Conservation (phyloP, 2,797 vertebrate species). For the Phoeniculus purpureus region DNA sequence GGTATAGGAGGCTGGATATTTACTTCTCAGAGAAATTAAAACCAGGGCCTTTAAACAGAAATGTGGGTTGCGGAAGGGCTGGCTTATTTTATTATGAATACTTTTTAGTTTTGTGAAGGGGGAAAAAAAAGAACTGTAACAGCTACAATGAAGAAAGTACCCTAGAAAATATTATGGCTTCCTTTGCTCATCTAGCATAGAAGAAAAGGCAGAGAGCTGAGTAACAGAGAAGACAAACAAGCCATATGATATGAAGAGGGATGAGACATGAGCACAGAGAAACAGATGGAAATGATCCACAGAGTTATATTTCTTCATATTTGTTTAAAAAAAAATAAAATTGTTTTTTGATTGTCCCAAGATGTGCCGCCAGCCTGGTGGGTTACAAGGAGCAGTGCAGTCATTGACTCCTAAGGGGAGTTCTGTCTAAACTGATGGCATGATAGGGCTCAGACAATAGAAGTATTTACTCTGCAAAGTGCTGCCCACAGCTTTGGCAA, state of each 20-base stretch:
- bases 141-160: constrained; percentile 18
- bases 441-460: constrained; percentile 21
- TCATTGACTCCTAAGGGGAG: not conserved
- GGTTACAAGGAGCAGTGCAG: not conserved
- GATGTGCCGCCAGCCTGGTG: not conserved
- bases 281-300: constrained; percentile 48
- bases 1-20: constrained; percentile 5
- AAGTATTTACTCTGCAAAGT: constrained; percentile 11
- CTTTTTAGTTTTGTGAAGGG: not conserved
- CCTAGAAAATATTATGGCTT: constrained; percentile 14
- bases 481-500: constrained; percentile 54
- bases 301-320: constrained; percentile 14
- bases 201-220: not conserved
- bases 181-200: constrained; percentile 6
- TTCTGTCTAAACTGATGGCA: constrained; percentile 35
- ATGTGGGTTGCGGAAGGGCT: not conserved
- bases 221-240: constrained; percentile 21
- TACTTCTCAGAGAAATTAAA: constrained; percentile 55
- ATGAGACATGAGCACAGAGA: not conserved
- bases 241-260: not conserved
- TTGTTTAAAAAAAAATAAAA: not conserved
- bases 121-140: constrained; percentile 34
- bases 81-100: constrained; percentile 34
- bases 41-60: constrained; percentile 35
- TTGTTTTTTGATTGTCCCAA: constrained; percentile 25